Base-by-base conservation (phyloP, 1,140 invertebrate genomes). In the Proctacanthus coquilletti region DNA sequence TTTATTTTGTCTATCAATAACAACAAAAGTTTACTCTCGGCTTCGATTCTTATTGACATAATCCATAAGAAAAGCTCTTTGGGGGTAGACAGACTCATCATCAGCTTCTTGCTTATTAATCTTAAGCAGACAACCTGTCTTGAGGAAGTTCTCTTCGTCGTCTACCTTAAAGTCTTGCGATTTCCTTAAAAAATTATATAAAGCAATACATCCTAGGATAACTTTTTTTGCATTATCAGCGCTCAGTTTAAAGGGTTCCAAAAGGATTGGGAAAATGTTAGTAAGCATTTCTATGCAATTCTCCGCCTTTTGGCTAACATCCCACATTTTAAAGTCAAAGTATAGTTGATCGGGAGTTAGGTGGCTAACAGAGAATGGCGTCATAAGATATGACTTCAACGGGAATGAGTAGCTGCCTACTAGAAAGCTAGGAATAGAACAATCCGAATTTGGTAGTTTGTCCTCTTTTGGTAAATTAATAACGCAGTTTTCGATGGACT, bases 181-280 rank as follows among this genome's bases (percentile, higher is more conserved):
- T n/a, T 54, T 57, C n/a, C 54, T 49, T 44, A 57, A 46, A 42
- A 57, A 57, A 40, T 57, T 57, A 33, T 57, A 56, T 2, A 57
- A 38, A 9, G 54, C 50, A 42, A 56, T 46, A 34, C 54, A 57
- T 30, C 54, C 54, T 5, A 57, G 43, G 9, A 53, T 55, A 5
- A 57, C 50, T 38, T 57, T 52, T 17, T 47, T 43, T 18, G 54
- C 54, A 37, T 57, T 53, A 38, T 54, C 50, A 35, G 51, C 52
- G 36, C 50, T 51, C 15, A 57, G 42, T 23, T 51, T 48, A 31
- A 57, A 31, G 9, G 54, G 54, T 18, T 54, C 50, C 18, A 48
- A 47, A 25, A 57, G 21, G 20, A 57, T 57, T 5, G 54, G 54
- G 31, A 57, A 57, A 40, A 57, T 50, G n/a, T 57, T 57, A 42